Base-by-base conservation (phyloP, 2,797 vertebrate species). In the Bradypus variegatus region DNA sequence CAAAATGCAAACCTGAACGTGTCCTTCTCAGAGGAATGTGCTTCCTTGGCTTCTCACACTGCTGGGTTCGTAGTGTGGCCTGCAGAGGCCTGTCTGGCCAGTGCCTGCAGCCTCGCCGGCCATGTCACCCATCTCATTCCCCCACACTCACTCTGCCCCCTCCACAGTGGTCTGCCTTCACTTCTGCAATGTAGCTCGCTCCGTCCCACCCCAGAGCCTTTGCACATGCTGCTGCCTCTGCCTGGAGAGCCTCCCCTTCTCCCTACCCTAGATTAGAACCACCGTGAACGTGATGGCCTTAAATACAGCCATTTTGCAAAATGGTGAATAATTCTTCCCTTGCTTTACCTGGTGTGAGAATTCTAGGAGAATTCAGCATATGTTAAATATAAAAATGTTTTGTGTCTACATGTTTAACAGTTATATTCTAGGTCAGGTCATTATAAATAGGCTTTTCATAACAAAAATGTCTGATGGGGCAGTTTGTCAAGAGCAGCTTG, bases 61-160 rank as follows among this genome's bases (percentile, higher is more conserved):
- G 14, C 64, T 45, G 13, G n/a, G 27, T 11, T 45, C 58, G 31
- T 0, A 15, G 55, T 13, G 3, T 8, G 10, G 53, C 67, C 11
- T 70, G 18, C 58, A 13, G 1, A 8, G 6, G 53, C 31, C 53
- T 55, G 11, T 38, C 41, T 70, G 65, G 65, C 50, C 23, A 15
- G 73, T 70, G 14, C 18, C 36, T 62, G 45, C 8, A 27, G 62
- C 58, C 29, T 79, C 55, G 19, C 18, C 13, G 15, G 15, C 55
- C 55, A 55, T 38, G 5, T 53, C 4, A 15, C 19, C 48, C 7
- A 2, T 19, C 27, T 36, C 5, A 0, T 27, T 31, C 25, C 6
- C 48, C 23, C 18, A 13, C 14, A 2, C 36, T 41, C 41, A 5
- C 15, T 23, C 50, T 27, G 36, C 10, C 60, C 60, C 45, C 13